These are phyloP conservation scores for Galerucella nymphaeae DNA, from an alignment of 2,888 invertebrate species.

Conservation along the genomic window DNA sequence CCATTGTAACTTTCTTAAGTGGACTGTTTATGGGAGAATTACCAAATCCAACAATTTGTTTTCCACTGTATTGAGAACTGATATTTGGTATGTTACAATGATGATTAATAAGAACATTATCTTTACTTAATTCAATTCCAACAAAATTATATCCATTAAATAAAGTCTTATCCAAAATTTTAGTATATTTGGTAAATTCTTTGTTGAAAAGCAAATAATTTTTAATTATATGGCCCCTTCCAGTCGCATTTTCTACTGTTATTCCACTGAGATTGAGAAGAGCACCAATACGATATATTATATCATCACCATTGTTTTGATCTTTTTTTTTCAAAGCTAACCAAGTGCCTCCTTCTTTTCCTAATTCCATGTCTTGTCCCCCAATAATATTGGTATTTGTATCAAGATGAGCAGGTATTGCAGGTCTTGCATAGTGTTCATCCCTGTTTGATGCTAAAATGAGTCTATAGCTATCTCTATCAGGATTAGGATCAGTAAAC, in stretches of 20 bases:
- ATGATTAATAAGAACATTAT: constrained; percentile 53
- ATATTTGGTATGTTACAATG: constrained; percentile 68
- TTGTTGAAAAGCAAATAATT: constrained; percentile 70
- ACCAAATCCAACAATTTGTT: constrained; percentile 73
- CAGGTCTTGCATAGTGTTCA: constrained; percentile 78
- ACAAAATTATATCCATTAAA: constrained; percentile 81
- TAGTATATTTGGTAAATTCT: constrained; percentile 48
- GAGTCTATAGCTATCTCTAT: constrained; percentile 73
- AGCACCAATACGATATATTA: constrained; percentile 70
- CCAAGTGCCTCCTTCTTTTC: constrained; percentile 86
- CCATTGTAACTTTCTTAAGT: constrained; percentile 75
- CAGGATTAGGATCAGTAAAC: constrained; percentile 56
- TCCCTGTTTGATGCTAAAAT: constrained; percentile 85
- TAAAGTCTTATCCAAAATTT: constrained; percentile 48
- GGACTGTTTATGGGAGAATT: constrained; percentile 75
- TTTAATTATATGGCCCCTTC: constrained; percentile 77
- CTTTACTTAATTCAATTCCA: constrained; percentile 70
- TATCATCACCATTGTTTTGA: constrained; percentile 54
- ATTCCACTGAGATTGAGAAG: constrained; percentile 79
- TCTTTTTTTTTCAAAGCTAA: constrained; percentile 70
- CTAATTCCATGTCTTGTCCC: constrained; percentile 81
- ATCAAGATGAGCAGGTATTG: constrained; percentile 62
- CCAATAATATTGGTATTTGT: constrained; percentile 71
- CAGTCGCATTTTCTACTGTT: constrained; percentile 66
- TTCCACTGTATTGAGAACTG: constrained; percentile 60